These are phyloP conservation scores for Desoria tigrina DNA, from an alignment of 2,888 invertebrate genomes.

Conservation along the genomic window DNA sequence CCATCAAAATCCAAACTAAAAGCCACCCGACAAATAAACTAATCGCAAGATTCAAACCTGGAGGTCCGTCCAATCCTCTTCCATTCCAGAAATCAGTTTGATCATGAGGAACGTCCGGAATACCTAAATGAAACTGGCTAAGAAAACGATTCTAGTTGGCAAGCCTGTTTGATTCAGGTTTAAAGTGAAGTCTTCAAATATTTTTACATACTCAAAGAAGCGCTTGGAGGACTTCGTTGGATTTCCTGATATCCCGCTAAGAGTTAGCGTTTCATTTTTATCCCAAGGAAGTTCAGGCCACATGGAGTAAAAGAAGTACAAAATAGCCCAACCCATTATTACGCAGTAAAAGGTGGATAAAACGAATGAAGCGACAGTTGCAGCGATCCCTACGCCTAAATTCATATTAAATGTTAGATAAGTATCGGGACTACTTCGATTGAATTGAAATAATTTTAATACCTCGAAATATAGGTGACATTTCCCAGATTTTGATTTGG, in stretches of 20 bases:
- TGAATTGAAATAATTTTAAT: slow-evolving; percentile 25
- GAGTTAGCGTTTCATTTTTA: too few relatives aligned
- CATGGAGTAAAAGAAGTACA: slow-evolving; percentile 14
- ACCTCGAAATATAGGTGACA: slow-evolving; percentile 77
- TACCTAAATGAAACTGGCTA: too few relatives aligned
- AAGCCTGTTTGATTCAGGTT: too few relatives aligned
- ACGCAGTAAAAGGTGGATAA: slow-evolving; percentile 1
- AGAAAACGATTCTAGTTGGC: too few relatives aligned
- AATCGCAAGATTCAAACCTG: neutral
- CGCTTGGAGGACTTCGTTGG: too few relatives aligned
- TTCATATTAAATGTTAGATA: too few relatives aligned
- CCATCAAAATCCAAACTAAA: neutral
- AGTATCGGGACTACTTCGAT: too few relatives aligned
- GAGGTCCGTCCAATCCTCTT: slow-evolving; percentile 13
- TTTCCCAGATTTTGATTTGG: slow-evolving; percentile 69
- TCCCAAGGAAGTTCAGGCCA: slow-evolving; percentile 8
- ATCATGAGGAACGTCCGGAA: too few relatives aligned
- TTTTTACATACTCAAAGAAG: too few relatives aligned
- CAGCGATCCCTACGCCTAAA: slow-evolving; percentile 11
- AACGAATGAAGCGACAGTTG: slow-evolving; percentile 5
- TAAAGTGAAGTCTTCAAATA: too few relatives aligned
- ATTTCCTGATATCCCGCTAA: too few relatives aligned
- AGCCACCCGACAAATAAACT: neutral
- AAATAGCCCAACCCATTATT: slow-evolving; percentile 7
- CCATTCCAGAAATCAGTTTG: neutral